Percentiles rank a stretch among this genome's conserved stretches.
Conservation (phyloP, 2,888 invertebrate genomes). For the Microctonus aethiopoides region DNA sequence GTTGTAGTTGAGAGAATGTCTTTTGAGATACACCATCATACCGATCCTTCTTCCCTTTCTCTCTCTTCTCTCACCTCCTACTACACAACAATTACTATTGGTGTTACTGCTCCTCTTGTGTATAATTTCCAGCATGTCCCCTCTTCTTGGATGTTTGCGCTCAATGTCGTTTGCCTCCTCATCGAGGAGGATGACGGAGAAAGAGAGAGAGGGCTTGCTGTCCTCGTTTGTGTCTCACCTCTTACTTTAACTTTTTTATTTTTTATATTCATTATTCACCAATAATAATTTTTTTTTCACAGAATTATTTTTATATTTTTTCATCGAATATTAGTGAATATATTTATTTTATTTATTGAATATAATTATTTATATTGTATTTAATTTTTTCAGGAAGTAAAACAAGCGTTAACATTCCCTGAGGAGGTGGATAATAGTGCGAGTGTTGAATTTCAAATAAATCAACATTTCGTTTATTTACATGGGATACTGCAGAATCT, state of each 20-base stretch:
- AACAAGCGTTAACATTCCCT: slow-evolving; percentile 29
- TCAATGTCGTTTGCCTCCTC: slow-evolving; percentile 27
- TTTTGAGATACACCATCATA: slow-evolving; percentile 35
- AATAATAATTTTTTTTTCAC: not conserved
- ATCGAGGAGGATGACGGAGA: slow-evolving; percentile 37
- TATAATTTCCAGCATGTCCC: slow-evolving; percentile 29
- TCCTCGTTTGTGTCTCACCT: slow-evolving; percentile 49
- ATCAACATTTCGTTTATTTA: slow-evolving; percentile 70
- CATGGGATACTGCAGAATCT: slow-evolving; percentile 70
- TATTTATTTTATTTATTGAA: not conserved
- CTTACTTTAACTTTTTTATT: slow-evolving; percentile 40
- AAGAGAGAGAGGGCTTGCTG: slow-evolving; percentile 38
- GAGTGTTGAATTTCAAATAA: slow-evolving; percentile 63
- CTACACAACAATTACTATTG: not conserved
- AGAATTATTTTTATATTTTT: not conserved
- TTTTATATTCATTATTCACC: not conserved
- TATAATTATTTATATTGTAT: not conserved
- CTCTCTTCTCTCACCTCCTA: slow-evolving; percentile 7
- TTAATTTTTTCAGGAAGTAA: slow-evolving; percentile 45
- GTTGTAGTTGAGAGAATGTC: slow-evolving; percentile 31
- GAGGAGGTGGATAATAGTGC: slow-evolving; percentile 35
- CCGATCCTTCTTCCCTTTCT: slow-evolving; percentile 27
- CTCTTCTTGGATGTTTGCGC: slow-evolving; percentile 10
- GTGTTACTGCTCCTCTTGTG: slow-evolving; percentile 17
- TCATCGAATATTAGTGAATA: not conserved